These are phyloP conservation scores for Nephrotoma appendiculata DNA, from an alignment of 2,888 invertebrate genomes.

Conservation along the genomic window DNA sequence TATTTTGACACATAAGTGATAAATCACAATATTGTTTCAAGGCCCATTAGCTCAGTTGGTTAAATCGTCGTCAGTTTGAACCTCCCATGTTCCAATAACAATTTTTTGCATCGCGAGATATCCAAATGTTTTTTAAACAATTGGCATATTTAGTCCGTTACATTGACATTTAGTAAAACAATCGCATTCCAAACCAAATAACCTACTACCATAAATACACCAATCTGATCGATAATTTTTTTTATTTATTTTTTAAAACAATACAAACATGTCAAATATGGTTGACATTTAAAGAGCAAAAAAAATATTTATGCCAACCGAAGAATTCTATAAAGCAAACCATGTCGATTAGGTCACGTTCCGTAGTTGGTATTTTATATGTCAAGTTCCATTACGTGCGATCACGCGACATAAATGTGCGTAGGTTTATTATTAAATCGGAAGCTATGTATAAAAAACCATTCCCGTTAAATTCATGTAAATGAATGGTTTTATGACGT, in stretches of 20 bases:
- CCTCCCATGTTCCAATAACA: constrained; percentile 13
- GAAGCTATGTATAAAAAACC: neutral
- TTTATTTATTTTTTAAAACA: neutral
- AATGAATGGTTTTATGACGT: neutral
- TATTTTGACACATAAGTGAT: neutral
- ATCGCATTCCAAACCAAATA: neutral
- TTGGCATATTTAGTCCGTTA: neutral
- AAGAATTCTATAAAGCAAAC: neutral
- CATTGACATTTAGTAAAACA: neutral
- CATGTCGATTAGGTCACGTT: neutral
- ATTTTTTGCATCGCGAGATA: neutral
- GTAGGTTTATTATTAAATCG: neutral
- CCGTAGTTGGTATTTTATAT: neutral
- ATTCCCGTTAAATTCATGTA: neutral
- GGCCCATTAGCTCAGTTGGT: constrained; percentile 12
- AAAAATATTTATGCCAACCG: neutral
- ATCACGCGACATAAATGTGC: neutral
- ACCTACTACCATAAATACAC: neutral
- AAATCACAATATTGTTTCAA: neutral
- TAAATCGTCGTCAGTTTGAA: constrained; percentile 13
- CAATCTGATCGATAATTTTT: neutral
- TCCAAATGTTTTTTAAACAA: neutral
- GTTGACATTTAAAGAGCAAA: neutral
- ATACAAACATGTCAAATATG: neutral
- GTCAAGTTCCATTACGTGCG: neutral